These are phyloP conservation scores for Actenoides hombroni DNA, from an alignment of 2,113 vertebrate genomes.

Conservation along the genomic window DNA sequence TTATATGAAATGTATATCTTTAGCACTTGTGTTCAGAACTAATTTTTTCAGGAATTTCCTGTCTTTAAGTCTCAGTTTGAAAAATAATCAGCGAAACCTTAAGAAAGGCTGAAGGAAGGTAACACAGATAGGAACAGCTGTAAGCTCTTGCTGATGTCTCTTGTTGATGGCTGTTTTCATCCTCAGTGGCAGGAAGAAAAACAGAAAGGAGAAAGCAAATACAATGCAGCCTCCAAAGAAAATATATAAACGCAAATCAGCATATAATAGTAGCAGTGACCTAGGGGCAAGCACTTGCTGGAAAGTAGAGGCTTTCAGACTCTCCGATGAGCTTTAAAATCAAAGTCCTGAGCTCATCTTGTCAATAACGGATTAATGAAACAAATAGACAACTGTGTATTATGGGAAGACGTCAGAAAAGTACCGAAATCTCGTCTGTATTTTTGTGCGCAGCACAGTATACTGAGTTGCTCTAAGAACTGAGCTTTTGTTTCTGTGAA, in stretches of 20 bases:
- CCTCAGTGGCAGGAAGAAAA: not conserved
- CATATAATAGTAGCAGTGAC: not conserved
- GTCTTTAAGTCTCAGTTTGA: not conserved
- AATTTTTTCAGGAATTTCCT: conserved; percentile 13
- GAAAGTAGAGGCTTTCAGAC: not conserved
- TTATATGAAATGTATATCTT: not conserved
- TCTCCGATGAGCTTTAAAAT: conserved; percentile 17
- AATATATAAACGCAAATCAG: not conserved
- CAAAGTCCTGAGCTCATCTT: not conserved
- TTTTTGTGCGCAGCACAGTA: not conserved
- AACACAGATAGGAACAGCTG: not conserved
- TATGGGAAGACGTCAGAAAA: not conserved
- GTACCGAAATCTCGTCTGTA: not conserved
- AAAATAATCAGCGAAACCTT: not conserved
- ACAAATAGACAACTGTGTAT: not conserved
- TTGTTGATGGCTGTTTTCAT: not conserved
- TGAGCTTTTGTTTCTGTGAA: not conserved
- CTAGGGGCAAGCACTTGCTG: not conserved
- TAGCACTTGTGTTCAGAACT: not conserved
- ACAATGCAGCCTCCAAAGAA: not conserved
- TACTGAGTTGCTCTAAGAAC: not conserved
- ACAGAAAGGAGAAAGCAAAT: not conserved
- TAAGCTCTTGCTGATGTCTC: not conserved
- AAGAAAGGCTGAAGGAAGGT: not conserved
- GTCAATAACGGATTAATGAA: not conserved